Conservation (phyloP, 2,797 vertebrate genomes). For the Menidia menidia region DNA sequence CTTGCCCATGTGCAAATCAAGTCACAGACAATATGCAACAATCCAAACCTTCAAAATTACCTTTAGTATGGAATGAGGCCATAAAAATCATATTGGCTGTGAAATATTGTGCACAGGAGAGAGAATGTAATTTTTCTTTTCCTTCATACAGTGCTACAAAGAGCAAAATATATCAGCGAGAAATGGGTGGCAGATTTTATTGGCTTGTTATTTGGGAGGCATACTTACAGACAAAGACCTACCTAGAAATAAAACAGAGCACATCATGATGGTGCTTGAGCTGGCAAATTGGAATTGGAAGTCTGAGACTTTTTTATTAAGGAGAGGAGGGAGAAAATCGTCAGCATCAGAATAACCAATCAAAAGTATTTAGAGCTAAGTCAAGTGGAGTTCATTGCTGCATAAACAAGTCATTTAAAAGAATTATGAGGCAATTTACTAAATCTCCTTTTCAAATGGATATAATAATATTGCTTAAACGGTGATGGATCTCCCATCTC, state of each 20-base stretch:
- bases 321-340: slow-evolving; percentile 28
- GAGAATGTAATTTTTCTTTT: slow-evolving; percentile 1
- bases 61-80: slow-evolving; percentile 20
- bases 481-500: slow-evolving; percentile 55
- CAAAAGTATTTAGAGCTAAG: slow-evolving; percentile 43
- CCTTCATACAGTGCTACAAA: neutral
- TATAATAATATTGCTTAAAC: slow-evolving; percentile 56
- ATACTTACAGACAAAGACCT: slow-evolving; percentile 10
- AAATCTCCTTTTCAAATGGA: slow-evolving; percentile 60
- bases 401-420: slow-evolving; percentile 67
- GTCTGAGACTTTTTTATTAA: slow-evolving; percentile 19
- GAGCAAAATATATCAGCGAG: slow-evolving; percentile 5
- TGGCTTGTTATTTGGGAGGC: slow-evolving; percentile 9
- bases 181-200: slow-evolving; percentile 24
- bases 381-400: slow-evolving; percentile 62
- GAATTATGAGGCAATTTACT: slow-evolving; percentile 63
- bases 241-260: slow-evolving; percentile 3
- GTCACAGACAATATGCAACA: slow-evolving; percentile 9
- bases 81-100: slow-evolving; percentile 22
- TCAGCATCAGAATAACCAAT: slow-evolving; percentile 33
- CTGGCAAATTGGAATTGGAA: slow-evolving; percentile 17
- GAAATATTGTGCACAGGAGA: slow-evolving; percentile 7
- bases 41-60: slow-evolving; percentile 28
- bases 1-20: slow-evolving; percentile 5
- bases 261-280: neutral